Base-by-base conservation (phyloP, 2,888 invertebrate species). In the Lamellibrachia columna region DNA sequence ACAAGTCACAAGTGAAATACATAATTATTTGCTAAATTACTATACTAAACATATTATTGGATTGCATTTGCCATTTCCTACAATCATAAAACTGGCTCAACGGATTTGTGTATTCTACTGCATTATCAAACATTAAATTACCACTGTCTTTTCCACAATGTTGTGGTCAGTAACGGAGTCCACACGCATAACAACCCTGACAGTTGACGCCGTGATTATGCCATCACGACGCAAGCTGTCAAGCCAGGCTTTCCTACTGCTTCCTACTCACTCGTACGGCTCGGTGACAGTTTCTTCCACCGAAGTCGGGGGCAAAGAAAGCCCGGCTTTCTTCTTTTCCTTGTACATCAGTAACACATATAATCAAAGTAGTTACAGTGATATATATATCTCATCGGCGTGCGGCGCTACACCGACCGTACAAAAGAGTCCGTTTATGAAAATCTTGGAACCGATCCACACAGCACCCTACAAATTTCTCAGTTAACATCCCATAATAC, bases 281-380 rank as follows among this genome's bases (percentile, higher is more conserved):
- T 75, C 75, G 15, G 75, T 55, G 9, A 55, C 55, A 55, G 55
- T 75, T 75, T 75, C 75, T 75, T 75, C 22, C 75, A 75, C 75
- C 75, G 75, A 22, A 22, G 75, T 75, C 75, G 91, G 40, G 40
- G 91, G 91, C 58, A 91, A 91, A 40, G 91, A 53, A 53, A 91
- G 58, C 91, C 53, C 53, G 53, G 58, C 58, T 55, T 91, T 91
- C 53, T 55, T 91, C 58, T 91, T 91, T 55, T 91, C 91, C n/a
- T 91, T 91, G 58, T 91, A 91, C 91, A 91, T 91, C 22, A 22
- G 75, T 75, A 75, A 75, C 75, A 75, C 75, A 75, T 75, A 75
- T n/a, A 75, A n/a, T 75, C 75, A 75, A 75, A 15, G 75, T 75
- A 75, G 75, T 75, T 75, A 75, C 75, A 75, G 15, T 75, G 40